These are phyloP conservation scores for Percopsis transmontana DNA, from an alignment of 2,113 vertebrate species.

Conservation along the genomic window DNA sequence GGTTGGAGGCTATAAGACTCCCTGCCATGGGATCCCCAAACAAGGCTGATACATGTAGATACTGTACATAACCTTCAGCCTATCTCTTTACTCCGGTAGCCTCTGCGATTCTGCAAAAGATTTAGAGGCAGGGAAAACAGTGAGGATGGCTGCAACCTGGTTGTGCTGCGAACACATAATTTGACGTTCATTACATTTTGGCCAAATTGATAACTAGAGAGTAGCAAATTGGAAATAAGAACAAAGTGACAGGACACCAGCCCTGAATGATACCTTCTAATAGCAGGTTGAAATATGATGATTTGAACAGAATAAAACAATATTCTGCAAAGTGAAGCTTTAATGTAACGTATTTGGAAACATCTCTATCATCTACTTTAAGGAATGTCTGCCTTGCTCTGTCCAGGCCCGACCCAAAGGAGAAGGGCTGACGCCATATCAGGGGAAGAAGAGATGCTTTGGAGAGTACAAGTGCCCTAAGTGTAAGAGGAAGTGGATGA, in stretches of 20 bases:
- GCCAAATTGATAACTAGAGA: no score
- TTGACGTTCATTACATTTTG: no score
- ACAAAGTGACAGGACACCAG: background rate
- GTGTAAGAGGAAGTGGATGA: conserved; percentile 99
- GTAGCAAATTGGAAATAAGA: no score
- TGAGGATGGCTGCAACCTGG: no score
- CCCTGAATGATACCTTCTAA: background rate
- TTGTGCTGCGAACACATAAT: no score
- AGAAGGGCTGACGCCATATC: conserved; percentile 96
- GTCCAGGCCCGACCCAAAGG: conserved; percentile 95
- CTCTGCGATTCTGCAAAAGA: no score
- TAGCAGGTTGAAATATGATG: background rate
- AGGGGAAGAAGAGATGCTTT: conserved; percentile 98
- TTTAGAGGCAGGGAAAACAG: no score
- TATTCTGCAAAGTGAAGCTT: background rate
- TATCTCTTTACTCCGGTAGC: no score
- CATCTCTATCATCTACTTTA: conserved; percentile 10
- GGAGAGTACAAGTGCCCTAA: conserved; percentile 99
- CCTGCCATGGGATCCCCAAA: no score
- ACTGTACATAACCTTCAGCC: no score
- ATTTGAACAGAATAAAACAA: background rate
- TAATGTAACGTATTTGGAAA: background rate
- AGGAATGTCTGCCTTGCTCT: conserved; percentile 16
- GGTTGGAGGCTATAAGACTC: no score
- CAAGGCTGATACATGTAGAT: no score